Evolutionary conservation across 2,888 invertebrate genomes (phyloP), one percentile per base, ranked within the genome.

Genomic region (Dorcus hopei): DNA sequence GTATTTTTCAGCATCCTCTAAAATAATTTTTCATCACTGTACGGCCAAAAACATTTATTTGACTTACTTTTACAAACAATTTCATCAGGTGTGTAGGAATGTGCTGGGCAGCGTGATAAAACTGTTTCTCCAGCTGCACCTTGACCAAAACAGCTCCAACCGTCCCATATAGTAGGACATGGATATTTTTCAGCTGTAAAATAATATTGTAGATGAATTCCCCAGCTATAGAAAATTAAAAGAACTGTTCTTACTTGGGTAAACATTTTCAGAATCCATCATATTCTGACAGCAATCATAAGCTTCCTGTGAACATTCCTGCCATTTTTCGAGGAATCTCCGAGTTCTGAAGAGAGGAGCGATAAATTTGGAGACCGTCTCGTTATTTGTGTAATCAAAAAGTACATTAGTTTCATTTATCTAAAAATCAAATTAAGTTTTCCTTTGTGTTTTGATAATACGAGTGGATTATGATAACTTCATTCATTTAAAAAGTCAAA

Each of bases 81-180:
- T 16, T 58, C 48, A 9, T 57, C 59, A 2, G 57, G 19, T 23
- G 69, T 61, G 11, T 57, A 57, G 7, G 56, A 84, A 66, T 85
- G 85, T 57, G 81, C 81, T 0, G 85, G 82, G 70, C 87, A 88
- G 1, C 81, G 73, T 61, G 80, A 74, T n/a, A 68, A 70, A 0
- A 79, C 78, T 1, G 76, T 69, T 1, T 79, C 77, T 3, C 79
- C 80, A 0, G 77, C 74, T 0, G 81, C 78, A 9, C 38, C 47
- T 6, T 77, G 70, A 9, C 75, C 77, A 80, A 85, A 87, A 69
- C 87, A 88, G 4, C 81, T 81, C 86, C 86, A 88, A 0, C 81
- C 86, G 62, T 87, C 87, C 80, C 86, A 87, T 0, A 84, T 11
- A 8, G 82, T 75, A 9, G 81, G 81, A 70, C 87, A 87, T 33